Conservation (phyloP, 2,113 vertebrate genomes). For the Equus przewalskii region DNA sequence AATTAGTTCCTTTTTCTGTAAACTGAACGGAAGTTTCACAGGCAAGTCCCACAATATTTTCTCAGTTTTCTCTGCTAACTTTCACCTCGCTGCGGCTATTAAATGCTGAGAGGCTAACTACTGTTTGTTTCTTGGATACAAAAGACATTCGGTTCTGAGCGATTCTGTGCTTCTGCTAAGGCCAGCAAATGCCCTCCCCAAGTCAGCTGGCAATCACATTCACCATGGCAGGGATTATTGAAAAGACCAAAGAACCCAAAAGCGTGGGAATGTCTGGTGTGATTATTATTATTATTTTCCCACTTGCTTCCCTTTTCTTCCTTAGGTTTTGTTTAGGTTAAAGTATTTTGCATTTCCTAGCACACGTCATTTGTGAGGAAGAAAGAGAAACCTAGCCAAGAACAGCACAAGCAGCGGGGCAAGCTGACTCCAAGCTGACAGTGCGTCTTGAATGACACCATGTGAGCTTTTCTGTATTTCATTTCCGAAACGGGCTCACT, state of each 20-base stretch:
- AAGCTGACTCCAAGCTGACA: neutral
- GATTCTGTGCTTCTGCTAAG: neutral
- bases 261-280: neutral
- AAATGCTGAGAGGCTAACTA: constrained; percentile 75
- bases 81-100: constrained; percentile 25
- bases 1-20: constrained; percentile 56
- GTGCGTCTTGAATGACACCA: neutral
- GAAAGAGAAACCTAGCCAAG: constrained; percentile 13
- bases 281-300: constrained; percentile 76
- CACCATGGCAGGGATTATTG: neutral
- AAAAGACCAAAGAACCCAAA: constrained; percentile 14
- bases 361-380: constrained; percentile 15
- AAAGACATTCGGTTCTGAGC: constrained; percentile 52
- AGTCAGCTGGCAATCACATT: neutral
- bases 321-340: constrained; percentile 64
- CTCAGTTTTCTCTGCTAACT: constrained; percentile 68
- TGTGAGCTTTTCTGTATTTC: neutral
- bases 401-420: neutral
- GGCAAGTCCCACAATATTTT: constrained; percentile 63
- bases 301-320: constrained; percentile 54
- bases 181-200: neutral
- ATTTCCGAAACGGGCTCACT: neutral
- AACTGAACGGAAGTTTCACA: constrained; percentile 59
- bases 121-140: constrained; percentile 78
- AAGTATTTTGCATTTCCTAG: constrained; percentile 58